Evolutionary conservation across 2,113 vertebrate species (phyloP).

Genomic region (Vimba vimba): DNA sequence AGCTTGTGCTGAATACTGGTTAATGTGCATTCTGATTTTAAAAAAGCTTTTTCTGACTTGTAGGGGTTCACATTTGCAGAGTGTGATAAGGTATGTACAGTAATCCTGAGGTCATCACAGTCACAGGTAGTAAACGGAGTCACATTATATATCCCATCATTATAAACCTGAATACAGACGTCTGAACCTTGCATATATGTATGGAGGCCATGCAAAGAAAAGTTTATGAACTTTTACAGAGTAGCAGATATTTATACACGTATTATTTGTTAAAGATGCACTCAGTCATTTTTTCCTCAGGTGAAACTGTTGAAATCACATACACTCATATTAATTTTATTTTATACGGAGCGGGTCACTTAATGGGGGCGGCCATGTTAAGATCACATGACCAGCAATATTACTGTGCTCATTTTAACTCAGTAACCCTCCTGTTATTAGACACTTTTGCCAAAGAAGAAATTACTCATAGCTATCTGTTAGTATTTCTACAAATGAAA

Average conservation of each 20-base stretch:
- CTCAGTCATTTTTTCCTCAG: background rate
- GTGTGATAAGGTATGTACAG: background rate
- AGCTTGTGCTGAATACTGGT: background rate
- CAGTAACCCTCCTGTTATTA: background rate
- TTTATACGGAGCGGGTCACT: background rate
- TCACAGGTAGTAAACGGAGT: slow-evolving; percentile 31
- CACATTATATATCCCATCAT: slow-evolving; percentile 24
- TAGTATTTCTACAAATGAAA: background rate
- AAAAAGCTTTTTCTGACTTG: background rate
- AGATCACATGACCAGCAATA: background rate
- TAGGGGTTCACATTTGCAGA: slow-evolving; percentile 32
- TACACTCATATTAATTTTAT: background rate
- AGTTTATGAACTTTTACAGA: background rate
- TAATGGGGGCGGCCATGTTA: background rate
- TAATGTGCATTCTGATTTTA: slow-evolving; percentile 10
- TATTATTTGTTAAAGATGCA: background rate
- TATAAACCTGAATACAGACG: background rate
- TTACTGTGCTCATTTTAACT: background rate
- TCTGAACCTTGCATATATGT: background rate
- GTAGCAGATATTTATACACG: background rate
- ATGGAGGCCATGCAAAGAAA: background rate
- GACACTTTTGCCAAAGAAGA: background rate
- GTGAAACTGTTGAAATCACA: background rate
- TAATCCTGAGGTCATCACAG: slow-evolving; percentile 43
- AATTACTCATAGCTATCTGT: background rate